Base-by-base conservation (phyloP, 1,140 invertebrate species). In the Zaprionus gabonicus region DNA sequence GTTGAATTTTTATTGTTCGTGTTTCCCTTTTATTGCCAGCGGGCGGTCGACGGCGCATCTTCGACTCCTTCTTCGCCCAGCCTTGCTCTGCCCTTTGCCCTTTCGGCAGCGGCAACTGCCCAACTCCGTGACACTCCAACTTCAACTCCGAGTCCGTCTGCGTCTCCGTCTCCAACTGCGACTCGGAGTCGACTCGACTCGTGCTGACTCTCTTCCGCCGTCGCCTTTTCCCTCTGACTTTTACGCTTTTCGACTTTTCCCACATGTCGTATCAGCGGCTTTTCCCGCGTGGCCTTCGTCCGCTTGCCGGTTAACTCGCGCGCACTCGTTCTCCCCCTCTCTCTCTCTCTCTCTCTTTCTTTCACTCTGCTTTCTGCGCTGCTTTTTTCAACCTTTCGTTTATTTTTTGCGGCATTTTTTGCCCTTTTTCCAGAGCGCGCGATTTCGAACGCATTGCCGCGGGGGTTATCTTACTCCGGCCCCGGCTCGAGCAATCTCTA, bases 1-100 rank as follows among this genome's bases (percentile, higher is more conserved):
- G 81, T 91, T 82, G 59, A 90, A 90, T 90, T 88, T 90, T 88
- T 90, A 90, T 90, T 90, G 86, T 90, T 90, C 79, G 81, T 90
- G 85, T 90, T 55, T 62, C 58, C 49, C 51, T 69, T 90, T 90
- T 85, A 90, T 90, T 85, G 85, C 85, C 85, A 80, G 79, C 85
- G 82, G 85, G 84, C 73, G 78, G 73, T 73, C 71, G 71, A 27
- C 64, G 71, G 46, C 81, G 74, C 78, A 84, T 87, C 84, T 88
- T 81, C 51, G 56, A 49, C 69, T 66, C 53, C 57, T 69, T 41
- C 55, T 23, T 6, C 13, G 23, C 13, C 13, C 12, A n/a, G 34
- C 13, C 7, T 27, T 4, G 27, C 36, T 60, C n/a, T n/a, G 15
- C 23, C 34, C 34, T 65, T 65, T 65, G 25, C 25, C 51, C 23